A percentile compares a stretch with the other conserved stretches of the same genome.
These are phyloP conservation scores for Plumapathes pennacea DNA, from an alignment of 92 coral and sea anemone genomes.

Conservation along the genomic window DNA sequence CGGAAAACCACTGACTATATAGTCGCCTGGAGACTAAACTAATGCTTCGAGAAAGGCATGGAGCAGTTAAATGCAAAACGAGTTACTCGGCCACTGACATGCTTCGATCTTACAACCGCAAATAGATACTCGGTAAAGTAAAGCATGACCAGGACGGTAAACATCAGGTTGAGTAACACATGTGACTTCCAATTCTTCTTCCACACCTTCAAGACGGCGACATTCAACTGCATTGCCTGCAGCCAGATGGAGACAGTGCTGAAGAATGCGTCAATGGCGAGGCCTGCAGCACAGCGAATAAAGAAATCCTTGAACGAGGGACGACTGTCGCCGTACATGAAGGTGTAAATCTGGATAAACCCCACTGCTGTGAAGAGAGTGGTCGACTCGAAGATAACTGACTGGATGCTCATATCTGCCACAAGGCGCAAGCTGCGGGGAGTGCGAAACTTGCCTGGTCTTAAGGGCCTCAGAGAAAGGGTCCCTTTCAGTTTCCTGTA, in stretches of 20 bases:
- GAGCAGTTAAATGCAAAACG: constrained; percentile 16
- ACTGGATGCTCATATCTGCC: constrained; percentile 74
- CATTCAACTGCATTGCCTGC: constrained; percentile 21
- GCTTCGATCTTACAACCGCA: constrained; percentile 12
- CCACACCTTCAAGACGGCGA: constrained; percentile 55
- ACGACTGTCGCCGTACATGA: constrained; percentile 40
- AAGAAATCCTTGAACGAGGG: constrained; percentile 37
- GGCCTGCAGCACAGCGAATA: constrained; percentile 46
- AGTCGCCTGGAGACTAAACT: no score
- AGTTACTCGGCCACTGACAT: neutral
- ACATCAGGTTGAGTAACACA: constrained; percentile 19
- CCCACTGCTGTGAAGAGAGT: constrained; percentile 58
- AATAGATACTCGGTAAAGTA: constrained; percentile 48
- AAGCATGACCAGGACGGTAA: constrained; percentile 7
- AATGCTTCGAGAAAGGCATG: constrained; percentile 19
- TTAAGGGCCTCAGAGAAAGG: constrained; percentile 7
- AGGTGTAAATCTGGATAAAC: constrained; percentile 44
- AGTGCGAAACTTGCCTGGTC: constrained; percentile 21
- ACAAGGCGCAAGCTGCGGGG: constrained; percentile 75
- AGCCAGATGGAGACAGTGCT: constrained; percentile 44
- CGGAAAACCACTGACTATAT: no score
- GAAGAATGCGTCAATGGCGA: constrained; percentile 51
- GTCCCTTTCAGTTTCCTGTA: constrained; percentile 23
- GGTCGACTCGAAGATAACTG: constrained; percentile 60
- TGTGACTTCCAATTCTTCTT: constrained; percentile 37